These are phyloP conservation scores for Amazona ochrocephala DNA, from an alignment of 2,797 vertebrate species.

Conservation along the genomic window DNA sequence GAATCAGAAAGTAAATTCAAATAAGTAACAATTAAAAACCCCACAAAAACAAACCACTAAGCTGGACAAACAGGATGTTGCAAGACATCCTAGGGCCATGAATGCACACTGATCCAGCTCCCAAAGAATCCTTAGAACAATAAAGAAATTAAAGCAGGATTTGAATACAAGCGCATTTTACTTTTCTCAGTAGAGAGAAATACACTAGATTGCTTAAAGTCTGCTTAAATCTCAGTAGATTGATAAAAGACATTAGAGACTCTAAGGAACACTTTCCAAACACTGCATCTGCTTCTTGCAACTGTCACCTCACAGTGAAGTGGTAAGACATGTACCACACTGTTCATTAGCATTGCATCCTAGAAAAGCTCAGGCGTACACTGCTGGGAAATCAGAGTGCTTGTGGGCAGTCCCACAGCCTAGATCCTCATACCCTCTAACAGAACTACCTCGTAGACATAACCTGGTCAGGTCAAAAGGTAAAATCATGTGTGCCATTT, in stretches of 20 bases:
- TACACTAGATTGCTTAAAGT: background rate
- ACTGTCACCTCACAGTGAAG: background rate
- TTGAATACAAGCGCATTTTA: background rate
- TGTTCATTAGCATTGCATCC: background rate
- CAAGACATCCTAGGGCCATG: background rate
- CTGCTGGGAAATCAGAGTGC: background rate
- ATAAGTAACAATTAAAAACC: background rate
- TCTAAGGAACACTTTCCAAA: background rate
- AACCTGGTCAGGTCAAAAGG: background rate
- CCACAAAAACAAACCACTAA: background rate
- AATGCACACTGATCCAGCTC: background rate
- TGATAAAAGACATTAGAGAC: background rate
- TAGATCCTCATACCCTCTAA: background rate
- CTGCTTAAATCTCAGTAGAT: background rate
- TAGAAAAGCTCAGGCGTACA: background rate
- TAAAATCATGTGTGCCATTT: background rate
- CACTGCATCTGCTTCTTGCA: background rate
- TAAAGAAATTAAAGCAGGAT: background rate
- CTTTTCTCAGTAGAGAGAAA: background rate
- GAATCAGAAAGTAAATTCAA: background rate
- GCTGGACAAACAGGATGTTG: background rate
- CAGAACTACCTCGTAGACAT: background rate
- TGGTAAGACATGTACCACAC: background rate
- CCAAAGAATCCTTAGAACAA: background rate
- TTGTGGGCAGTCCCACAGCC: background rate